Conservation (phyloP, 2,797 vertebrate species). For the Triplophysa bombifrons region DNA sequence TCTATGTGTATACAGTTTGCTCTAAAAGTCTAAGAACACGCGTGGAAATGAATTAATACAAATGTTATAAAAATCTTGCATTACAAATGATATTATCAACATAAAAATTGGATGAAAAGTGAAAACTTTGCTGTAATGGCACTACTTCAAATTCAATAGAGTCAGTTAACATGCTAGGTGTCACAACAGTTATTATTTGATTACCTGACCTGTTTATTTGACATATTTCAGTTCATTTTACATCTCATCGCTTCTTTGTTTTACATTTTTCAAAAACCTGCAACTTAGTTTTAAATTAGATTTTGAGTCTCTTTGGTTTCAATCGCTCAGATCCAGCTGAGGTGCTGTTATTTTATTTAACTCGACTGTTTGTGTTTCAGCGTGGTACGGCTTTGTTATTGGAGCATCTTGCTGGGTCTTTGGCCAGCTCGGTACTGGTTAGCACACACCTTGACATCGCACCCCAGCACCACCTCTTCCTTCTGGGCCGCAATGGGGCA, state of each 20-base stretch:
- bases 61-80: background rate
- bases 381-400: conserved; percentile 91
- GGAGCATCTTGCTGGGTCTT: conserved; percentile 92
- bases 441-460: conserved; percentile 97
- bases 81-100: background rate
- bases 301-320: background rate
- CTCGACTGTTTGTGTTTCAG: conserved; percentile 65
- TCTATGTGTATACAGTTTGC: background rate
- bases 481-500: conserved; percentile 96
- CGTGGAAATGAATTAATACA: background rate
- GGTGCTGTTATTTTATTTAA: conserved; percentile 15
- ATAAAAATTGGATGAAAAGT: background rate
- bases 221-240: background rate
- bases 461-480: conserved; percentile 96
- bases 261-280: background rate
- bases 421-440: conserved; percentile 91
- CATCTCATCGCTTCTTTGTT: background rate
- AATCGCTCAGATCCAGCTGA: background rate
- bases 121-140: no score
- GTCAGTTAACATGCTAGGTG: no score
- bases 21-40: background rate
- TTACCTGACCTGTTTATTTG: background rate
- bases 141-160: no score
- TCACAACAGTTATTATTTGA: background rate
- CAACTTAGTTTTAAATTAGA: background rate